phyloP scores from a whole-genome alignment of 2,888 invertebrate species.

The Sabellastarte sp. region DNA sequence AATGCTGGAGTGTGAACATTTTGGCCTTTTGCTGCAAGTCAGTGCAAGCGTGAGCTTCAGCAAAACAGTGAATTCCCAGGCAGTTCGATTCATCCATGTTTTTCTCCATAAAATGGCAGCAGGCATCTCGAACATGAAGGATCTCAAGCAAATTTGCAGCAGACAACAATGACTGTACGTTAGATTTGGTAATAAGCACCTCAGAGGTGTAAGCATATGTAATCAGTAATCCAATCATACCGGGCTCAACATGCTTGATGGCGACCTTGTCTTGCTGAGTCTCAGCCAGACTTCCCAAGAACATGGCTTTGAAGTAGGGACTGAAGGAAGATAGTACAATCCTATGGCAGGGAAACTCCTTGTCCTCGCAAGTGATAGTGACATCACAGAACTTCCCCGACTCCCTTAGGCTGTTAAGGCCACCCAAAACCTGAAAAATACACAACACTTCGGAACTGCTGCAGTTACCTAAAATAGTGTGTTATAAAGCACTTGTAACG shows the following conservation, averaged over 20 bases:
- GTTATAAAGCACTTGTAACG: no score
- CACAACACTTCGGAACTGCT: no score
- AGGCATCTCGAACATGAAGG: conserved; percentile 59
- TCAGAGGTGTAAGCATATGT: conserved; percentile 61
- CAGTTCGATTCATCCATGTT: conserved; percentile 63
- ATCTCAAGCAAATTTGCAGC: conserved; percentile 61
- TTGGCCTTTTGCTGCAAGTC: conserved; percentile 61
- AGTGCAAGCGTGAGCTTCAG: conserved; percentile 62
- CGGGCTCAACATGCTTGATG: conserved; percentile 59
- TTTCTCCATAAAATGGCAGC: conserved; percentile 58
- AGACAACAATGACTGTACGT: conserved; percentile 60
- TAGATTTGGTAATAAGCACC: conserved; percentile 54
- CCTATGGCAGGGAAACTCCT: conserved; percentile 58
- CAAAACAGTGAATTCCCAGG: conserved; percentile 63
- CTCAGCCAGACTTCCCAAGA: conserved; percentile 58
- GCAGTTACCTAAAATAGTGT: no score
- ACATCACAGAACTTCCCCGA: conserved; percentile 60
- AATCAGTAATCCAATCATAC: conserved; percentile 57
- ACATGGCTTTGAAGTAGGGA: conserved; percentile 45
- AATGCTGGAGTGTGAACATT: conserved; percentile 54
- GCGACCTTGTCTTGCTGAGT: conserved; percentile 55
- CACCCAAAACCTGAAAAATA: conserved; percentile 51
- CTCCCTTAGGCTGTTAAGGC: conserved; percentile 53
- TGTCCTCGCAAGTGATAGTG: conserved; percentile 56
- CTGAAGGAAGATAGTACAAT: conserved; percentile 60